phyloP scores from a whole-genome alignment of 1,140 invertebrate genomes.

The Aethina tumida region DNA sequence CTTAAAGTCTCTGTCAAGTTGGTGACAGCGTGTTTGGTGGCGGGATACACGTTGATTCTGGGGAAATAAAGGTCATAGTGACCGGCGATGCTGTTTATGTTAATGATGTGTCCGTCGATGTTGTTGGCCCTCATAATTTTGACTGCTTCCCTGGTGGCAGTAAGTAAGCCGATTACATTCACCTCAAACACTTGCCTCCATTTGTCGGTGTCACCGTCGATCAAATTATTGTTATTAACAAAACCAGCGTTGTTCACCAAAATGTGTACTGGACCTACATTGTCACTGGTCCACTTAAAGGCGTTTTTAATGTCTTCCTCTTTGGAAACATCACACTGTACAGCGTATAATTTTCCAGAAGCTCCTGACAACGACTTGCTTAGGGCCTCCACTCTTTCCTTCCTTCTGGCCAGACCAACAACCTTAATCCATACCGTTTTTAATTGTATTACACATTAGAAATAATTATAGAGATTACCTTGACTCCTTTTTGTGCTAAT shows the following conservation, averaged over 20 bases:
- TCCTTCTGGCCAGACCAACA: conserved; percentile 18
- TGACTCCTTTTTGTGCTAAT: too few relatives aligned
- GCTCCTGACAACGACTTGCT: conserved; percentile 6
- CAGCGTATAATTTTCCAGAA: conserved; percentile 13
- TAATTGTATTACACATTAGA: too few relatives aligned
- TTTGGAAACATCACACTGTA: conserved; percentile 30
- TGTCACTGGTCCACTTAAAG: conserved; percentile 49
- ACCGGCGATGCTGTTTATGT: conserved; percentile 44
- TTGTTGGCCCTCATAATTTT: conserved; percentile 45
- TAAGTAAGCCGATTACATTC: conserved; percentile 25
- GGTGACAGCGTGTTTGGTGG: conserved; percentile 59
- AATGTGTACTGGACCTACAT: conserved; percentile 50
- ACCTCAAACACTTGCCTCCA: conserved; percentile 34
- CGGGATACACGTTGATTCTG: conserved; percentile 42
- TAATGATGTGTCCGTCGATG: conserved; percentile 54
- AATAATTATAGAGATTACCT: too few relatives aligned
- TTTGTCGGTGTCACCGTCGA: conserved; percentile 19
- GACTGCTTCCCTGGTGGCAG: conserved; percentile 42
- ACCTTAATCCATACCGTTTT: too few relatives aligned
- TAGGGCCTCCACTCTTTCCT: conserved; percentile 15
- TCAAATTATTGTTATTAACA: too few relatives aligned
- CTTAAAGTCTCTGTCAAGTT: conserved; percentile 52
- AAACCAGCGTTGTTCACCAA: conserved; percentile 58
- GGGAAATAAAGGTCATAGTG: conserved; percentile 29
- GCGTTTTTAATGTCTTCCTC: conserved; percentile 51